phyloP scores from a whole-genome alignment of 2,888 invertebrate genomes.

The Steromphala cineraria region DNA sequence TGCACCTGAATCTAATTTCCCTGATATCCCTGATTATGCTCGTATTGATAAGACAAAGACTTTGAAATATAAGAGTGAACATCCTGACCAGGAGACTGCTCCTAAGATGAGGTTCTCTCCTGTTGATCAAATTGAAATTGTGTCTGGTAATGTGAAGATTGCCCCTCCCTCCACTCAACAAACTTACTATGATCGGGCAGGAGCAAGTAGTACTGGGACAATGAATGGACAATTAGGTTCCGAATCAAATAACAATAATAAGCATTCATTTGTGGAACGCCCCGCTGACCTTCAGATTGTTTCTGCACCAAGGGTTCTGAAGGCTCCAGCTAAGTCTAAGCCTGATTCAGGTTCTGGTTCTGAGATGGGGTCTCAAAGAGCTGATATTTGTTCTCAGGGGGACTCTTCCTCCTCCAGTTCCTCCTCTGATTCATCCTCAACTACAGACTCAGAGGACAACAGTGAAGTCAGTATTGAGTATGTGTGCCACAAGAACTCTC shows the following conservation, averaged over 20 bases:
- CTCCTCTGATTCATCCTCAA: not conserved
- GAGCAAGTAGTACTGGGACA: not conserved
- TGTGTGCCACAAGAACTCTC: slow-evolving; percentile 22
- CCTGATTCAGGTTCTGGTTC: not conserved
- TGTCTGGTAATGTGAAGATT: slow-evolving; percentile 8
- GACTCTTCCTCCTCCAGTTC: slow-evolving; percentile 18
- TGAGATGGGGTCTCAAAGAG: not conserved
- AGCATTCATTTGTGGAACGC: slow-evolving; percentile 46
- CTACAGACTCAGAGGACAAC: not conserved
- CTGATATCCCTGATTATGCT: slow-evolving; percentile 21
- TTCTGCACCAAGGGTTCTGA: slow-evolving; percentile 45
- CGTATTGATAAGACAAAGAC: slow-evolving; percentile 19
- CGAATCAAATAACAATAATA: slow-evolving; percentile 12
- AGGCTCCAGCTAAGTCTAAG: slow-evolving; percentile 39
- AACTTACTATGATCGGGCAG: not conserved
- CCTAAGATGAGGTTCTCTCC: not conserved
- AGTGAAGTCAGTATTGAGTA: slow-evolving; percentile 25
- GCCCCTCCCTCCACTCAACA: not conserved
- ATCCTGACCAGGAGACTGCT: not conserved
- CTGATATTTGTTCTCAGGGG: slow-evolving; percentile 1
- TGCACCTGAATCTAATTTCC: not conserved
- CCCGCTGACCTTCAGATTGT: slow-evolving; percentile 53
- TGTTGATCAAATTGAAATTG: slow-evolving; percentile 11
- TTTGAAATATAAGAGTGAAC: not conserved
- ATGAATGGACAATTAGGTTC: not conserved